Conservation (phyloP, 2,888 invertebrate species). For the Lamellibrachia columna region DNA sequence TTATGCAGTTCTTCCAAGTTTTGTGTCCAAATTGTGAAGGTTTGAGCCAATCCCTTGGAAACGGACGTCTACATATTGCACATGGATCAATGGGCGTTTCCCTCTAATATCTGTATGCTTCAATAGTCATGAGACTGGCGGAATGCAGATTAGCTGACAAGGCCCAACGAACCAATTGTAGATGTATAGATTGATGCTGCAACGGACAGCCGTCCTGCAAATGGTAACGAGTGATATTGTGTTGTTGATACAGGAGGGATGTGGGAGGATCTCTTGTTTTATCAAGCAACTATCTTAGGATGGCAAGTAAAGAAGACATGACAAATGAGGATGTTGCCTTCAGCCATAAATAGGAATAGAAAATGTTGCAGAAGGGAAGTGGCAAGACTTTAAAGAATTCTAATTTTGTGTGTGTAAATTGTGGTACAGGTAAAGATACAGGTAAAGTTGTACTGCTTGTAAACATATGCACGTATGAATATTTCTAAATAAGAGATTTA, state of each 20-base stretch:
- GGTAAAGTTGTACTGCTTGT: not conserved
- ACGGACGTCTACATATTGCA: not conserved
- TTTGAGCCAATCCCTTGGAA: not conserved
- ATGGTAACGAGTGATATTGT: not conserved
- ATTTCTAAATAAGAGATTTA: not conserved
- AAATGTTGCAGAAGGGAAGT: not conserved
- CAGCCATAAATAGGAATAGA: not conserved
- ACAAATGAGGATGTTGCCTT: not conserved
- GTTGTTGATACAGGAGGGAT: not conserved
- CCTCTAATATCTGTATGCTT: not conserved
- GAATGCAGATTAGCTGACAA: not conserved
- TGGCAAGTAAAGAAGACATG: not conserved
- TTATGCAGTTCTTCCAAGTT: not conserved
- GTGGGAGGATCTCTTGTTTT: not conserved
- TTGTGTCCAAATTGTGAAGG: not conserved
- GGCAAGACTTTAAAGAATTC: too few relatives aligned
- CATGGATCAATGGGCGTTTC: not conserved
- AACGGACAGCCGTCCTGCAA: not conserved
- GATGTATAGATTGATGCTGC: not conserved
- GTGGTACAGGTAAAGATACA: not conserved
- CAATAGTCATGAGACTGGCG: not conserved
- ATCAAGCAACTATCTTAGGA: not conserved
- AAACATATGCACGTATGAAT: not conserved
- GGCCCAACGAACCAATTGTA: not conserved
- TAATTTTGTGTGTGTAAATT: not conserved